phyloP scores from a whole-genome alignment of 2,888 invertebrate genomes.

The Coelinius sp. region DNA sequence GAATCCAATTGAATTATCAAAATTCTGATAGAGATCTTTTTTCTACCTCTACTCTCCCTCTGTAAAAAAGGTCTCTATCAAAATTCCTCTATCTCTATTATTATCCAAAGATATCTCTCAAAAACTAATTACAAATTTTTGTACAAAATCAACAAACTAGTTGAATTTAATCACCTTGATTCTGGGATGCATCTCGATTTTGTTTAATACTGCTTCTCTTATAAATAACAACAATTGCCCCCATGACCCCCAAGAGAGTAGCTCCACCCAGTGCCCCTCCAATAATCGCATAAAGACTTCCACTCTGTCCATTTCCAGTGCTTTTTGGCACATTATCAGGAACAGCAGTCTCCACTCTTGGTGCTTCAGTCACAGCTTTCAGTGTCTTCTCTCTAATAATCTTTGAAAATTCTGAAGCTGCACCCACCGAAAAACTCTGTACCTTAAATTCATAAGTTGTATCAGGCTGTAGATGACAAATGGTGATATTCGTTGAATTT shows the following conservation, averaged over 20 bases:
- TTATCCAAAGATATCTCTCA: too few species aligned
- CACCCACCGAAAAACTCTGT: slow-evolving; percentile 88
- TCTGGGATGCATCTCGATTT: slow-evolving; percentile 65
- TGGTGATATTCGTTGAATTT: slow-evolving; percentile 78
- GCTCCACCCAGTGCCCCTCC: slow-evolving; percentile 74
- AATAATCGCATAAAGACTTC: slow-evolving; percentile 73
- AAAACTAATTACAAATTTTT: neutral
- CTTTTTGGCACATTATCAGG: slow-evolving; percentile 65
- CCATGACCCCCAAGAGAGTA: slow-evolving; percentile 69
- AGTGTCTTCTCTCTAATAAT: slow-evolving; percentile 80
- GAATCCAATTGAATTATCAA: too few species aligned
- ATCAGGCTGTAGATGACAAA: slow-evolving; percentile 84
- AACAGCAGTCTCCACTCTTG: slow-evolving; percentile 56
- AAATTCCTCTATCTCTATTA: too few species aligned
- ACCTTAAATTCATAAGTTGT: slow-evolving; percentile 92
- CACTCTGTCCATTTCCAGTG: slow-evolving; percentile 58
- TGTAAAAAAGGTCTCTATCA: too few species aligned
- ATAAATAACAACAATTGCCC: slow-evolving; percentile 69
- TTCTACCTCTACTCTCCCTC: too few species aligned
- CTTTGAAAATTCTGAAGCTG: slow-evolving; percentile 88
- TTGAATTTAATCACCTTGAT: slow-evolving; percentile 62
- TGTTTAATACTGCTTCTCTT: slow-evolving; percentile 72
- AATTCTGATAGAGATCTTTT: too few species aligned
- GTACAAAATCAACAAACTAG: slow-evolving; percentile 5
- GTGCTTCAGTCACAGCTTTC: slow-evolving; percentile 56